Conservation (phyloP, 1,140 invertebrate genomes). For the Bicyclus anynana region DNA sequence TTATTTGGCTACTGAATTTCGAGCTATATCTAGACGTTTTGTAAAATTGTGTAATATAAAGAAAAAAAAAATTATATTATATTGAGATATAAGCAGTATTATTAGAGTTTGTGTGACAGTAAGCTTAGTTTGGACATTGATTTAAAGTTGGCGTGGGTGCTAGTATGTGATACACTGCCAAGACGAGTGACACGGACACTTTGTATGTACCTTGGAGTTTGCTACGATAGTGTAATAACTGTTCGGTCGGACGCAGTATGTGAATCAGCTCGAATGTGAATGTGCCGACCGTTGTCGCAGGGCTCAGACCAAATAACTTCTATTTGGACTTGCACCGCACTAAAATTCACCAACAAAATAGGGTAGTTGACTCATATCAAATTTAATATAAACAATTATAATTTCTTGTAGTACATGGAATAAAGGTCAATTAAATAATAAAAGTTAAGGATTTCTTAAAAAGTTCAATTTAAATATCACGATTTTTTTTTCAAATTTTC, state of each 20-base stretch:
- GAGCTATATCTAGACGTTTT: background rate
- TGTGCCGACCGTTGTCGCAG: slow-evolving; percentile 35
- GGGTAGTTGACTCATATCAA: too few species aligned
- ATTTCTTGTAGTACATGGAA: too few species aligned
- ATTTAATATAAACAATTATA: too few species aligned
- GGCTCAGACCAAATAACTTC: slow-evolving; percentile 36
- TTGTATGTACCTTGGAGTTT: background rate
- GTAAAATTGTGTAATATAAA: slow-evolving; percentile 1
- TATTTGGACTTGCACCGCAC: too few species aligned
- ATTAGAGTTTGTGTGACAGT: slow-evolving; percentile 39
- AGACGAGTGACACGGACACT: slow-evolving; percentile 18
- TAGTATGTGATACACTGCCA: slow-evolving; percentile 45
- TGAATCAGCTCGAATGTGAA: background rate
- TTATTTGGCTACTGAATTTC: background rate
- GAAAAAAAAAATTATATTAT: slow-evolving; percentile 10
- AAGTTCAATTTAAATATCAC: too few species aligned
- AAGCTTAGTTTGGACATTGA: slow-evolving; percentile 16
- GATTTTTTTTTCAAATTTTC: too few species aligned
- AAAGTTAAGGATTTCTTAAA: too few species aligned
- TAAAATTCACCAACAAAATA: too few species aligned
- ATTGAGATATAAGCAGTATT: slow-evolving; percentile 53
- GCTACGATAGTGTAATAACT: background rate
- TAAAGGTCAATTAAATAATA: too few species aligned
- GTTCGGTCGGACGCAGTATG: background rate
- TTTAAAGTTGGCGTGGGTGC: slow-evolving; percentile 33